Base-by-base conservation (phyloP, 1,140 invertebrate species). In the Lepidotrigona ventralis region DNA sequence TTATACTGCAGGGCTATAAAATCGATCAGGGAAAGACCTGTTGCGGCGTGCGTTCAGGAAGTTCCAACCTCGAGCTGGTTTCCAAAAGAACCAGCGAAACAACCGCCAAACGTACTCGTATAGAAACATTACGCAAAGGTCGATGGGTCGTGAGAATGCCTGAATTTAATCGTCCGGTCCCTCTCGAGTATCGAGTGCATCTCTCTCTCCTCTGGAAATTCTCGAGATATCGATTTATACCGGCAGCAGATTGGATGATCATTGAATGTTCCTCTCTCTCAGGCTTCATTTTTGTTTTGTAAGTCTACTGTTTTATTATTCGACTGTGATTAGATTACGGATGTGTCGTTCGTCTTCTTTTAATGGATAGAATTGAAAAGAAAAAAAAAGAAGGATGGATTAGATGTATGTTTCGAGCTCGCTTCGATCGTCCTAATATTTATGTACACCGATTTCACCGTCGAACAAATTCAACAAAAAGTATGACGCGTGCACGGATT, bases 381-480 rank as follows among this genome's bases (percentile, higher is more conserved):
- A 46, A 11, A 39, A 39, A 39, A 39, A 39, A 5, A 39, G 6
- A 39, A 46, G 39, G 9, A 46, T 46, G 39, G 39, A 46, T 39
- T 4, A 3, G 39, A 39, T 4, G 39, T 39, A 33, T 39, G 6
- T 39, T 39, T 39, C 39, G 6, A 46, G 0, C 39, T 46, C 39
- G 9, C 33, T 33, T 33, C 39, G 39, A 46, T 46, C 39, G 39
- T 39, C 39, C 39, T 46, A 46, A 6, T 46, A 46, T 46, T 46
- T 46, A 15, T 19, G 6, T 64, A 29, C 17, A 53, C 74, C 60
- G 71, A 64, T 81, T 81, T 81, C 79, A 66, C 71, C 70, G 60
- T 46, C 5, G 51, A 19, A 51, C 3, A 33, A 58, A 58, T 9
- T 11, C 21, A 12, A 46, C 77, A 11, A 8, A 60, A 63, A 54